Evolutionary conservation across 2,888 invertebrate genomes (phyloP).

Genomic region (Deilephila porcellus): DNA sequence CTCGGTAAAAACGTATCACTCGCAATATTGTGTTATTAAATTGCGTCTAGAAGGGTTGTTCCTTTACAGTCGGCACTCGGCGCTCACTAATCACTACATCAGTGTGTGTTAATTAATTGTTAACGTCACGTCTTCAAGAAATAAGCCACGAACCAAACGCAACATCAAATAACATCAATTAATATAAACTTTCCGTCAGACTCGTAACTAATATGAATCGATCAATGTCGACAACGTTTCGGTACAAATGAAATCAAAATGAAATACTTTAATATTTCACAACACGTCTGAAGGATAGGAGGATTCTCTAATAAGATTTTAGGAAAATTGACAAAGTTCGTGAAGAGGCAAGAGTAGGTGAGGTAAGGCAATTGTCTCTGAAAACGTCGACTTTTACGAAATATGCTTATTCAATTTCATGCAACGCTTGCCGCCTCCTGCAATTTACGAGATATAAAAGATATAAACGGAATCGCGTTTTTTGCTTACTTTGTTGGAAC

Average conservation of each 20-base stretch:
- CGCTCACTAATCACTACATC: conserved; percentile 38
- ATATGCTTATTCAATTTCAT: conserved; percentile 86
- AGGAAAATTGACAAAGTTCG: conserved; percentile 84
- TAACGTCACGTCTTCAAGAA: conserved; percentile 1
- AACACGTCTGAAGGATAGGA: conserved; percentile 69
- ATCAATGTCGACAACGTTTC: conserved; percentile 27
- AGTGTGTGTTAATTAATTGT: conserved; percentile 31
- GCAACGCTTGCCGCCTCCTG: conserved; percentile 85
- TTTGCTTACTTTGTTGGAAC: conserved; percentile 84
- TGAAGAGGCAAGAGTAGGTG: conserved; percentile 82
- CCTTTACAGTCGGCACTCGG: conserved; percentile 35
- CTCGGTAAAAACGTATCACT: conserved; percentile 75
- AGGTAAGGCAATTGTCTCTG: conserved; percentile 85
- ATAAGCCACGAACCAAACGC: neutral
- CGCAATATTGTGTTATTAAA: conserved; percentile 72
- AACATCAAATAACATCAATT: neutral
- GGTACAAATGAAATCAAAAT: conserved; percentile 49
- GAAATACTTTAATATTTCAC: conserved; percentile 48
- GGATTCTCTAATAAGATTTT: conserved; percentile 80
- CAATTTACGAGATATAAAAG: conserved; percentile 85
- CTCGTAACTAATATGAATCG: conserved; percentile 32
- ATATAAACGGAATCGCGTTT: conserved; percentile 85
- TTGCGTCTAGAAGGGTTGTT: conserved; percentile 67
- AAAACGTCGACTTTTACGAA: conserved; percentile 85
- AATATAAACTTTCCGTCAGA: conserved; percentile 23